Conservation (phyloP, 2,113 vertebrate species). For the Gadus chalcogrammus region DNA sequence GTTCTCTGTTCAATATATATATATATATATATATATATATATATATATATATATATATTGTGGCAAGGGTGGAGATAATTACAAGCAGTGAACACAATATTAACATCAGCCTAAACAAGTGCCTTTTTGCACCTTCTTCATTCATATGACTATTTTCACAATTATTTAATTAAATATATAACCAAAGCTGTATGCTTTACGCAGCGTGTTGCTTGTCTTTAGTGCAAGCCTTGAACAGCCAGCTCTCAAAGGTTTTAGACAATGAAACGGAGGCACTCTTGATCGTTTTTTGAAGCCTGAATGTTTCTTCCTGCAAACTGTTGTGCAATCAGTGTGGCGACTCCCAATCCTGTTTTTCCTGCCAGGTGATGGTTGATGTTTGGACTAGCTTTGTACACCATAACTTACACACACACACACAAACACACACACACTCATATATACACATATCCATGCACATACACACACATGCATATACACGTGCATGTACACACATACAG, state of each 20-base stretch:
- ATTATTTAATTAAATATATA: no score
- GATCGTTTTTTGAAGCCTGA: constrained; percentile 37
- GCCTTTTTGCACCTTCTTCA: no score
- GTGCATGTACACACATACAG: constrained; percentile 3
- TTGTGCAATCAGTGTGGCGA: constrained; percentile 68
- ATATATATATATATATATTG: no score
- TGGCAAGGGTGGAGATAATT: no score
- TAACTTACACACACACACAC: constrained; percentile 22
- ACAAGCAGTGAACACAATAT: no score
- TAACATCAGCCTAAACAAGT: no score
- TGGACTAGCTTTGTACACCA: constrained; percentile 57
- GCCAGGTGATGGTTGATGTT: constrained; percentile 69
- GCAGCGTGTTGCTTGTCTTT: no score
- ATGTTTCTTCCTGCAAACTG: constrained; percentile 45
- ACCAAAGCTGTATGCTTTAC: no score
- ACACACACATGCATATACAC: constrained; percentile 7
- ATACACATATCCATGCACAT: constrained; percentile 8
- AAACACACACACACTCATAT: neutral
- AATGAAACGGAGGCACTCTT: constrained; percentile 32
- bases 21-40: no score
- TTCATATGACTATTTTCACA: no score
- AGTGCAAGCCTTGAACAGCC: constrained; percentile 2
- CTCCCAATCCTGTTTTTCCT: constrained; percentile 77
- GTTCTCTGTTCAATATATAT: no score
- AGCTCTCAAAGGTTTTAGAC: constrained; percentile 40